phyloP scores from a whole-genome alignment of 2,113 vertebrate species.

The Bos taurus region ARS-UCD2.0 NC_037348.1:51756001-51756500 shows the following conservation, averaged over 20 bases:
- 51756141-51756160: neutral
- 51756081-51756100: neutral
- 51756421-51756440: neutral
- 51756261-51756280: neutral
- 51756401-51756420: neutral
- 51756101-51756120: neutral
- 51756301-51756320: neutral
- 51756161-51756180: neutral
- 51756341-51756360: neutral
- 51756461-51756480: neutral
- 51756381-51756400: neutral
- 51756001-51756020: neutral
- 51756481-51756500: neutral
- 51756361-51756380: neutral
- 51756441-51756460: neutral
- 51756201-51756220: neutral
- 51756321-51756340: neutral
- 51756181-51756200: neutral
- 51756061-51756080: accelerated
- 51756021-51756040: neutral
- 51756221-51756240: neutral
- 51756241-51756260: neutral
- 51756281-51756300: neutral
- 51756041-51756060: neutral
- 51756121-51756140: neutral